Base-by-base conservation (phyloP, 2,113 vertebrate species). In the Lipotes vexillifer region DNA sequence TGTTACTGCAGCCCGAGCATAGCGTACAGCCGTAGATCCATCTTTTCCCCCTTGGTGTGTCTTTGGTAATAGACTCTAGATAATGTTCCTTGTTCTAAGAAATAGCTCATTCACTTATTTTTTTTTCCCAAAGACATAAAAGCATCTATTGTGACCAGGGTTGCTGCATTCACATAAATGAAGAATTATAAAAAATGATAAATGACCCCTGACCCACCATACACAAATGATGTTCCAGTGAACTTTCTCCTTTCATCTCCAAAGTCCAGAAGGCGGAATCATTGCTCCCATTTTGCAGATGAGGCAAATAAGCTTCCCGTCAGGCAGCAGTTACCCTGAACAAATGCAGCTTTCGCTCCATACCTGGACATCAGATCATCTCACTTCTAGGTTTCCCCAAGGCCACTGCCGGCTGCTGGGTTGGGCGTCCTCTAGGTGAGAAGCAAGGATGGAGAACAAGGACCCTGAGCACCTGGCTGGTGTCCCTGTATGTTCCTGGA, bases 381-480 rank as follows among this genome's bases (percentile, higher is more conserved):
- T 63, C 41, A 36, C 29, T 25, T 15, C 29, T 8, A 12, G 21
- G 49, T 11, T n/a, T 27, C 78, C 29, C 41, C 1, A 1, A 3
- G 38, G 55, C 38, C 18, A 2, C 23, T 20, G 18, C 44, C 7
- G 6, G 4, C 29, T 25, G 31, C 2, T 5, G 1, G 17, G 5
- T 0, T 23, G 49, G 15, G 80, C 41, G 11, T 81, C 0, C 0
- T 55, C 13, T 9, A 12, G 20, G 36, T 2, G 0, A 25, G 8
- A 8, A 69, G 27, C 7, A 7, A 18, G 14, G 2, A 29, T 14
- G 2, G 38, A 38, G 7, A 41, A 1, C 6, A 18, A 10, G 31
- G 49, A 5, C 12, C 23, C 12, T 6, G 12, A 46, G 44, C 59
- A 9, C 41, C 20, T 29, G 44, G 20, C 20, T 33, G 23, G 6